Evolutionary conservation across 2,113 vertebrate species (phyloP).

Genomic region (Elachura formosa): DNA sequence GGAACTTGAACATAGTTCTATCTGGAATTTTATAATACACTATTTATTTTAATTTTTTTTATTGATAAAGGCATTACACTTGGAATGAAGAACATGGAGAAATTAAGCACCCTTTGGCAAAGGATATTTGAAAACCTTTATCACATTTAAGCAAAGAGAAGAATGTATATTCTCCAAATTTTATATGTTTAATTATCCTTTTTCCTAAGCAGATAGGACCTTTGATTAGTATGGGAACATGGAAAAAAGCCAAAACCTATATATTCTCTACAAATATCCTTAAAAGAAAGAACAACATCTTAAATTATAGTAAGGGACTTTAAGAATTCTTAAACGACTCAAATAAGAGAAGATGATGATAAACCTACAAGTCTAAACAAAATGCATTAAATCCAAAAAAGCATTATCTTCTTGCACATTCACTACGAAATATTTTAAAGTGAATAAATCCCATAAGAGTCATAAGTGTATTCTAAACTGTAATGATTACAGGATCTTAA

Average conservation of each 20-base stretch:
- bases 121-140: background rate
- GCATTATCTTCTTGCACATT: background rate
- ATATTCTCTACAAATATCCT: background rate
- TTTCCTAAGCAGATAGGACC: background rate
- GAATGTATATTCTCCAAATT: background rate
- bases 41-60: background rate
- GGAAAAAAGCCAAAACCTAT: background rate
- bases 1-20: background rate
- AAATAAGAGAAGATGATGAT: background rate
- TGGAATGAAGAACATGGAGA: background rate
- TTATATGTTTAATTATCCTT: background rate
- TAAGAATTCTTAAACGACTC: background rate
- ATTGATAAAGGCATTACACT: background rate
- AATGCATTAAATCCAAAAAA: background rate
- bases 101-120: background rate
- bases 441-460: background rate
- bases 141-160: background rate
- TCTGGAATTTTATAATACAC: background rate
- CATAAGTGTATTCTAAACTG: background rate
- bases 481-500: background rate
- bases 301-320: background rate
- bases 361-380: background rate
- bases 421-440: background rate
- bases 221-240: background rate
- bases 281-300: background rate